Evolutionary conservation across 2,888 invertebrate genomes (phyloP), one percentile per base, ranked within the genome.

Genomic region (Ormyrus rosae): DNA sequence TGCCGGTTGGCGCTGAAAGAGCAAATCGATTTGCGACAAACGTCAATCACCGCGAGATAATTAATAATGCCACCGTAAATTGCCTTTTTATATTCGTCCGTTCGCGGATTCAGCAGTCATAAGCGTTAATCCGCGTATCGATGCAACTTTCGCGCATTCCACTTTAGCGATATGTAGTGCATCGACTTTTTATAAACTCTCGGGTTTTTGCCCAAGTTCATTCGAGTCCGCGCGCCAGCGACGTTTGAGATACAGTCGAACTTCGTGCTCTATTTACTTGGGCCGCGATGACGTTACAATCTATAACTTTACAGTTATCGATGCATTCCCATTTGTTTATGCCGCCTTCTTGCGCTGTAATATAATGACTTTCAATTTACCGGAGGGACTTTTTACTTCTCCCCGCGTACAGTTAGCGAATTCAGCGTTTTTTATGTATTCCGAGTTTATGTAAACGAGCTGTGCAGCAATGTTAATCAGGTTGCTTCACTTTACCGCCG

Each of bases 361-460:
- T 70, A 34, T 34, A 61, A 61, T 80, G 75, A 80, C 75, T 80
- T 64, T 68, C 71, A 61, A 68, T 68, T 78, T 73, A 6, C 70
- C 45, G 34, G 34, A 19, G 34, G 34, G 11, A 55, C 3, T n/a
- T 60, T 45, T 65, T 65, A 51, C 67, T n/a, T 50, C 13, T 19
- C 5, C 11, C 8, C 8, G 45, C 19, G 11, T 46, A 68, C 60
- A 53, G 61, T 68, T 68, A 71, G 13, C 0, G 5, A 60, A 70
- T 48, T 55, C 5, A 34, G 9, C 45, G 50, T 71, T 78, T 78
- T 78, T 71, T 34, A 34, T 34, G 2, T 34, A 34, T 34, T 34
- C 34, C 34, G 34, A 34, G 34, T 34, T 34, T 34, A 34, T 34
- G 34, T 34, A 34, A 34, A 13, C 56, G 5, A 64, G n/a, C 10